phyloP scores from a whole-genome alignment of 2,888 invertebrate species.

The Drosophila lacicola region DNA sequence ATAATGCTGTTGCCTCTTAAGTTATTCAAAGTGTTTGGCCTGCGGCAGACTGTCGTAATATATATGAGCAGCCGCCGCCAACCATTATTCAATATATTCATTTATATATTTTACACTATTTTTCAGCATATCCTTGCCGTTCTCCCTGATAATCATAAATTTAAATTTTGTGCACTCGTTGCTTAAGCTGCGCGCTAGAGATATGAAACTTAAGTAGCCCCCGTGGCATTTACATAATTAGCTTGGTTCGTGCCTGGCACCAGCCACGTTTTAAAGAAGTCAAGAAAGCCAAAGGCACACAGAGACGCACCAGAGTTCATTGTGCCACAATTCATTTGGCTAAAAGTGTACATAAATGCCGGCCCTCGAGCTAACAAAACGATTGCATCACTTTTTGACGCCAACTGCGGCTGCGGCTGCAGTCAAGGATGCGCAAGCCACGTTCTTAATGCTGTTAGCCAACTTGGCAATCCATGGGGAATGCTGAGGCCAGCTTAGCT shows the following conservation, averaged over 20 bases:
- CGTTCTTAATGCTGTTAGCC: conserved; percentile 64
- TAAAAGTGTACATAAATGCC: conserved; percentile 69
- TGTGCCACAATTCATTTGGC: conserved; percentile 75
- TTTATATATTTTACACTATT: neutral
- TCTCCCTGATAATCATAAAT: conserved; percentile 17
- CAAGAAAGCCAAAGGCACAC: conserved; percentile 29
- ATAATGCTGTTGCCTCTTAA: neutral
- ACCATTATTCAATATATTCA: neutral
- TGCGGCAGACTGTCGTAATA: neutral
- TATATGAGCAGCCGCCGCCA: neutral
- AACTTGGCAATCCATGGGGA: conserved; percentile 54
- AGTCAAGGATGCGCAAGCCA: conserved; percentile 26
- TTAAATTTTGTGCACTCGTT: neutral
- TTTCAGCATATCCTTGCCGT: neutral
- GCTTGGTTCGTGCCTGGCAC: conserved; percentile 37
- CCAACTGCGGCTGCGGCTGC: conserved; percentile 18
- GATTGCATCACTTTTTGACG: conserved; percentile 58
- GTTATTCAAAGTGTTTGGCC: no score
- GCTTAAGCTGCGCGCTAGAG: neutral
- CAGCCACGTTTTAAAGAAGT: conserved; percentile 21
- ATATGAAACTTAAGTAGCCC: conserved; percentile 29
- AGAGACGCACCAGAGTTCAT: conserved; percentile 43
- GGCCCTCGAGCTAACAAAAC: conserved; percentile 65
- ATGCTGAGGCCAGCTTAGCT: conserved; percentile 11
- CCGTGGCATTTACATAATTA: conserved; percentile 51